Conservation (phyloP, 2,113 vertebrate genomes). For the Microcebus tavaratra region DNA sequence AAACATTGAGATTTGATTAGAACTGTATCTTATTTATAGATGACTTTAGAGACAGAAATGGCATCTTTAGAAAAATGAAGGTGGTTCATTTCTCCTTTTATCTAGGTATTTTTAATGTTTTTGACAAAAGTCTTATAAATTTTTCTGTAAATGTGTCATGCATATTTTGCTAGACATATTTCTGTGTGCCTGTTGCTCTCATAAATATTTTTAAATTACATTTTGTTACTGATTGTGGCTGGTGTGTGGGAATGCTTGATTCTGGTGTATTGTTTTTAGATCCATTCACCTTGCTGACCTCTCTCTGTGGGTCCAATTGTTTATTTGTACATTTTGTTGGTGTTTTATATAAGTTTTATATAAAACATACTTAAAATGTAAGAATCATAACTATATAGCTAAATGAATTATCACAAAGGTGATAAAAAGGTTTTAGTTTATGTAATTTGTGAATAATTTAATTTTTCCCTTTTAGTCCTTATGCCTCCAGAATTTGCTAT, state of each 20-base stretch:
- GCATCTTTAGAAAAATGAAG: not conserved
- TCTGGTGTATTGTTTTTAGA: not conserved
- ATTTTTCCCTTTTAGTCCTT: not conserved
- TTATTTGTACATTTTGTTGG: conserved; percentile 26
- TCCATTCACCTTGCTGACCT: not conserved
- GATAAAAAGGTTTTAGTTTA: not conserved
- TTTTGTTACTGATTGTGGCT: conserved; percentile 17
- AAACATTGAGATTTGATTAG: conserved; percentile 4
- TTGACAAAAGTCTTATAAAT: not conserved
- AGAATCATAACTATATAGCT: not conserved
- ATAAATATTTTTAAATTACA: not conserved
- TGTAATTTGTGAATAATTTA: conserved; percentile 33
- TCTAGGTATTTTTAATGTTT: conserved; percentile 12
- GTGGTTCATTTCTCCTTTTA: not conserved
- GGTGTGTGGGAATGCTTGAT: not conserved
- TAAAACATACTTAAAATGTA: not conserved
- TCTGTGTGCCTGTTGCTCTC: conserved; percentile 5
- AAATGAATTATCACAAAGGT: not conserved
- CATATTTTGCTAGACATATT: not conserved
- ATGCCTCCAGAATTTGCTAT: not conserved
- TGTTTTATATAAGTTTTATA: conserved; percentile 19
- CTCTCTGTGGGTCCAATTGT: not conserved
- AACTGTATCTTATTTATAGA: conserved; percentile 25
- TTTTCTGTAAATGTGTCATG: not conserved
- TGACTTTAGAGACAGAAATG: conserved; percentile 23